Evolutionary conservation across 2,797 vertebrate genomes (phyloP).

Genomic region (Falco biarmicus): DNA sequence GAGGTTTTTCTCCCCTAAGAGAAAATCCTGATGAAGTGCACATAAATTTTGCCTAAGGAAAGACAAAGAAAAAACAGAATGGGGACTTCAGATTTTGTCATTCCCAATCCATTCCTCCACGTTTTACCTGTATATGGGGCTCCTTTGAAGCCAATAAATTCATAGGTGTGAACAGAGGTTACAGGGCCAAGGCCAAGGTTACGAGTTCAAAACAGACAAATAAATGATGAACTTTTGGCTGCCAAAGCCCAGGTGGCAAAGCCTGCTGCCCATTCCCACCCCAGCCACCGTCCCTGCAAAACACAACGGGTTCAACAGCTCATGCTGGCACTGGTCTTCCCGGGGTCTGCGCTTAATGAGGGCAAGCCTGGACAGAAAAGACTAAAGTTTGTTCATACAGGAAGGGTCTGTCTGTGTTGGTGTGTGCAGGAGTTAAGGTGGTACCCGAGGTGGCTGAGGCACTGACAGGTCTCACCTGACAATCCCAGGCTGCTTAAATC

Average conservation of each 20-base stretch:
- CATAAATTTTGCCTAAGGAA: neutral
- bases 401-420: neutral
- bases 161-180: neutral
- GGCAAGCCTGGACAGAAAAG: neutral
- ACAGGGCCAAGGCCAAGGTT: neutral
- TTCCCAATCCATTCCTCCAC: neutral
- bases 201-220: neutral
- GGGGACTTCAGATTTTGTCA: neutral
- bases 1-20: neutral
- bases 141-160: neutral
- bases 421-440: neutral
- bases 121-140: neutral
- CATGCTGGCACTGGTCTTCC: neutral
- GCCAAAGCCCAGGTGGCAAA: neutral
- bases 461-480: neutral
- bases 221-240: neutral
- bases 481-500: neutral
- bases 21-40: neutral
- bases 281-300: neutral
- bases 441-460: neutral
- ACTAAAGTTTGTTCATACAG: too few species aligned
- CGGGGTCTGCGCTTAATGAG: neutral
- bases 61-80: neutral
- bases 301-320: neutral
- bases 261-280: neutral